Percentiles rank a stretch among this genome's conserved stretches.
phyloP scores from a whole-genome alignment of 2,888 invertebrate genomes.

The Isoperla grammatica region DNA sequence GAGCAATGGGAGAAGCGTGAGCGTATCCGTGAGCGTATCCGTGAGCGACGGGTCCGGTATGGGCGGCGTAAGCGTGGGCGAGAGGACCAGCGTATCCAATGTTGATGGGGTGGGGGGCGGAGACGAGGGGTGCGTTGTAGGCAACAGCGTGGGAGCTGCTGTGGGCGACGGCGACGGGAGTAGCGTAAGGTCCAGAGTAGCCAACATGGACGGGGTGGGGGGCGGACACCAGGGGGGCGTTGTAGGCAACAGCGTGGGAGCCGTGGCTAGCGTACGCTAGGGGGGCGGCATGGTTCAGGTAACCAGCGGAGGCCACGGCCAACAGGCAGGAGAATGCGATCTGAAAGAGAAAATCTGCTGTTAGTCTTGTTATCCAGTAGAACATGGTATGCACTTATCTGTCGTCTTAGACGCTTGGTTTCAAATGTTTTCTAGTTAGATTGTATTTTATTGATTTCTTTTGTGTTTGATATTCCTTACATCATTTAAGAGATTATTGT shows the following conservation, averaged over 20 bases:
- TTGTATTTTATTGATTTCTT: no score
- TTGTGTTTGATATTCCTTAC: no score
- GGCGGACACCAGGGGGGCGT: conserved; percentile 31
- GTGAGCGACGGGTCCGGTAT: conserved; percentile 27
- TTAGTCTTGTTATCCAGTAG: no score
- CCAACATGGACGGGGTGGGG: background rate
- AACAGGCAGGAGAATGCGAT: conserved; percentile 41
- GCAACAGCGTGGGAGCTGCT: no score
- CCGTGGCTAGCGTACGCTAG: conserved; percentile 38
- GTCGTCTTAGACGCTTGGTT: no score
- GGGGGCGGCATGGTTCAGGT: conserved; percentile 36
- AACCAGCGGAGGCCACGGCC: conserved; percentile 48
- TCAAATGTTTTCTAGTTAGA: no score
- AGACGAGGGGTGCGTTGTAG: no score
- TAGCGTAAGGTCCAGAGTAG: no score
- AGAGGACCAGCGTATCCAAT: conserved; percentile 35
- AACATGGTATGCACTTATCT: no score
- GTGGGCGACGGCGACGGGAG: no score
- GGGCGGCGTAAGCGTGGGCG: conserved; percentile 35
- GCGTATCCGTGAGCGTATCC: conserved; percentile 51
- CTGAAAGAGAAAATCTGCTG: conserved; percentile 35
- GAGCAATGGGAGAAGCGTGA: conserved; percentile 42
- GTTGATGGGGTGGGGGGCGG: conserved; percentile 37
- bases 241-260: conserved; percentile 30
- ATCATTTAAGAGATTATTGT: no score